Percentiles rank a stretch among this genome's conserved stretches.
phyloP scores from a whole-genome alignment of 2,888 invertebrate genomes.

The Athrips mouffetella region DNA sequence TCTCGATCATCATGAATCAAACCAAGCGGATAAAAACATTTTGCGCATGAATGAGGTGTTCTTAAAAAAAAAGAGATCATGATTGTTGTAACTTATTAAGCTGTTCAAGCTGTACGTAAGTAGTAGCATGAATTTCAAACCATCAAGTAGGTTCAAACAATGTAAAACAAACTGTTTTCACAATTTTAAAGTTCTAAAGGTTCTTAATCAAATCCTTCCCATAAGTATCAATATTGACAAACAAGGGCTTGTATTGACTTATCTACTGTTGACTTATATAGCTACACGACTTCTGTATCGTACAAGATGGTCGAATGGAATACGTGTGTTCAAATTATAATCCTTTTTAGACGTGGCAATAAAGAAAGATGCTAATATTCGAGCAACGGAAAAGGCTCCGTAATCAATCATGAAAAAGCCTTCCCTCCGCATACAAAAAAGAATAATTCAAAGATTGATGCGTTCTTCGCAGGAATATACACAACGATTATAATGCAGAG shows the following conservation, averaged over 20 bases:
- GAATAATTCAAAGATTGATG: slow-evolving; percentile 8
- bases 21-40: too few relatives aligned
- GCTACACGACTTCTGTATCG: neutral
- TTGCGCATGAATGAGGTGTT: too few relatives aligned
- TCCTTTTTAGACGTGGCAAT: neutral
- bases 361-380: neutral
- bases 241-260: neutral
- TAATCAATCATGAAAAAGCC: slow-evolving; percentile 7
- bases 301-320: neutral
- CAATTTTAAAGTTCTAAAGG: too few relatives aligned
- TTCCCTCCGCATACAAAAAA: neutral
- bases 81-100: too few relatives aligned
- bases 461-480: neutral
- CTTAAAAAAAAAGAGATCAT: too few relatives aligned
- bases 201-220: too few relatives aligned
- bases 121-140: too few relatives aligned
- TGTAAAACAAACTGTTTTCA: too few relatives aligned
- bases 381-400: neutral
- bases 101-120: too few relatives aligned
- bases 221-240: neutral
- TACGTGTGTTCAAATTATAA: neutral
- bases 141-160: too few relatives aligned
- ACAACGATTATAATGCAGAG: neutral
- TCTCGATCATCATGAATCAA: too few relatives aligned
- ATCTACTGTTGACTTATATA: neutral